Base-by-base conservation (phyloP, 2,797 vertebrate species). In the Falco rusticolus region DNA sequence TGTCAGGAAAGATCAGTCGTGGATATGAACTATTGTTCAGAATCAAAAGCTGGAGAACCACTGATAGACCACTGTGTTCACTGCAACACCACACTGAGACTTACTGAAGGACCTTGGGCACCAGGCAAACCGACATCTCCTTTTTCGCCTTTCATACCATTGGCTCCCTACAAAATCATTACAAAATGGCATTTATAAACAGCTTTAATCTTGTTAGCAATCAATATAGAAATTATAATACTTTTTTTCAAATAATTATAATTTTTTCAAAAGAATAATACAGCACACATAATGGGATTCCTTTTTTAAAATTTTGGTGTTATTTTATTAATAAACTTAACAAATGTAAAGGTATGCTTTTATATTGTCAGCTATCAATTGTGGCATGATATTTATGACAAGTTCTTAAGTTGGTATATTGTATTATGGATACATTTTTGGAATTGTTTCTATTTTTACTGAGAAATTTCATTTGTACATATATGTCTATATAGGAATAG, bases 101-200 rank as follows among this genome's bases (percentile, higher is more conserved):
- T 99, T 98, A 99, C 99, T 41, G 99, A 99, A 94, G 99, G 98
- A 92, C 99, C 99, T 94, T 99, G 99, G 89, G 98, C 98, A 92
- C 99, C 99, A 21, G 99, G 97, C 53, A 99, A 96, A 76, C 99
- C 99, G 59, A 98, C 57, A 69, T 99, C 99, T 94, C 99, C 99
- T 94, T 99, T 99, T 78, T 99, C 99, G 3, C 99, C 99, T 96
- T 99, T 99, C n/a, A 98, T 76, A 14, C 99, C 99, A 56, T 99
- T 99, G 92, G 98, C 97, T 76, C 99, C 99, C 99, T 99, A 66
- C 7, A 94, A 96, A 87, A 97, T 56, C 94, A 95, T 87, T 28
- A 78, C 16, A 88, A 88, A 93, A 34, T 20, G 84, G 22, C 21
- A 69, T 47, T 94, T 84, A 81, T 39, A 37, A 92, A 56, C 13